phyloP scores from a whole-genome alignment of 1,140 invertebrate genomes.

The Neoseiulus cucumeris region DNA sequence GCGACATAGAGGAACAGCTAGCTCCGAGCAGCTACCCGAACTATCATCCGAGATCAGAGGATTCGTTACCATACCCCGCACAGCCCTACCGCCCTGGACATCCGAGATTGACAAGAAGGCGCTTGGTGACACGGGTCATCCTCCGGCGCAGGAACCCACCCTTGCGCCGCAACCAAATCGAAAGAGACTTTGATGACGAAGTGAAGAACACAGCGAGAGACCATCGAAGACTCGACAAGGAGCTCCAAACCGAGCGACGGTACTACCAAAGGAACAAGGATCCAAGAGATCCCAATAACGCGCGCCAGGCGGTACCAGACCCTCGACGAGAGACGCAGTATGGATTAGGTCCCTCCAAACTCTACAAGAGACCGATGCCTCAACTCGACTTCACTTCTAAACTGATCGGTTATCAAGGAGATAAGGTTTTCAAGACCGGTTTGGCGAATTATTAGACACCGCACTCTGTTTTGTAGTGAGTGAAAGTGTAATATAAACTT shows the following conservation, averaged over 20 bases:
- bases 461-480: too few relatives aligned
- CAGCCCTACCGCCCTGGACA: too few relatives aligned
- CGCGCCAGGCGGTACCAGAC: not conserved
- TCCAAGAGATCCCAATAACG: not conserved
- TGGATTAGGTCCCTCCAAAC: not conserved
- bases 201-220: not conserved
- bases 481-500: too few relatives aligned
- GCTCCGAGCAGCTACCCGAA: too few relatives aligned
- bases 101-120: too few relatives aligned
- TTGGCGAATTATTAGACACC: too few relatives aligned
- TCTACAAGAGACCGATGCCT: not conserved
- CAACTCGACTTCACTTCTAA: not conserved
- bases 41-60: too few relatives aligned
- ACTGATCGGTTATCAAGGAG: not conserved
- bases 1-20: too few relatives aligned
- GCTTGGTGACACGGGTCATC: too few relatives aligned
- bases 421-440: not conserved
- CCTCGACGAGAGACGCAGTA: not conserved
- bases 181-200: not conserved
- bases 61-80: too few relatives aligned
- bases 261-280: not conserved
- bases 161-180: not conserved
- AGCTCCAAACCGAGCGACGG: not conserved
- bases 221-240: not conserved
- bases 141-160: too few relatives aligned